Evolutionary conservation across 2,113 vertebrate genomes (phyloP), one percentile per base, ranked within the genome.

Genomic region (Bettongia penicillata): DNA sequence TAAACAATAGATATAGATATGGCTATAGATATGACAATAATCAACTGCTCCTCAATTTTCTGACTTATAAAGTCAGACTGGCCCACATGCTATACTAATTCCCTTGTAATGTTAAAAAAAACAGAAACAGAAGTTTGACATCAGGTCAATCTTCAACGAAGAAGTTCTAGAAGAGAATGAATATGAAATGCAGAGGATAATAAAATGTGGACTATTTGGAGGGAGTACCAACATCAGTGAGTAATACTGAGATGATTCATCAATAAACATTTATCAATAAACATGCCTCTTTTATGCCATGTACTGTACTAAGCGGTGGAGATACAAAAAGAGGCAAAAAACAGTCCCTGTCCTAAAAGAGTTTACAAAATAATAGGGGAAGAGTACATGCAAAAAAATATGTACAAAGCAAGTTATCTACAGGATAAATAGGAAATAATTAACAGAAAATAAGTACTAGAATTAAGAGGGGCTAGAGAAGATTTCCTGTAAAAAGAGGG

Each of bases 11-110:
- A 91, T 25, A 94, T 57, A 61, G 57, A 91, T 50, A 22, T 4
- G 9, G 23, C 22, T 92, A n/a, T 16, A 91, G 5, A 23, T 94
- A 90, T 84, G 26, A 31, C 23, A 61, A 61, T 89, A 89, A 91
- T 91, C 93, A 77, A 52, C 51, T 93, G 90, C 22, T 11, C 48
- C 11, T 93, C 26, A 77, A 12, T 90, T 77, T 51, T 6, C 52
- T 92, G 90, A 16, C 93, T 89, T 55, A 61, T 53, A 25, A 91
- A 53, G 90, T 96, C 50, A 51, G 77, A 93, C 89, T 77, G 16
- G 68, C 37, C 37, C 16, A 77, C 31, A 77, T 77, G 31, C 31
- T 77, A n/a, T n/a, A n/a, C 37, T n/a, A 4, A 16, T n/a, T n/a
- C 61, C 37, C 61, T n/a, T 77, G 31, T n/a, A 77, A 77, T 77